Base-by-base conservation (phyloP, 2,888 invertebrate species). In the Ophion ellenae region DNA sequence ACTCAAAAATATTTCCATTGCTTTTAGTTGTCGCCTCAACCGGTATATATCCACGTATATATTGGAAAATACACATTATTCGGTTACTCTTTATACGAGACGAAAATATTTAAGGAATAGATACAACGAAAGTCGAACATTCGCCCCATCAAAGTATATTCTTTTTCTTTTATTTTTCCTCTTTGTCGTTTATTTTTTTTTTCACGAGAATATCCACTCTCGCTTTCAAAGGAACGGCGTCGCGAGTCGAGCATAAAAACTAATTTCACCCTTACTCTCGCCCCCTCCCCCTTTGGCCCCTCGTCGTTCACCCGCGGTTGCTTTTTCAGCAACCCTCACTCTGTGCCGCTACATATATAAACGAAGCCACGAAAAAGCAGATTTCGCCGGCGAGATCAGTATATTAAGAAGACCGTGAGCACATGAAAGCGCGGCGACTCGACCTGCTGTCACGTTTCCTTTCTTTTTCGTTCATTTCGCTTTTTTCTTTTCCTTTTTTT, bases 401-500 rank as follows among this genome's bases (percentile, higher is more conserved):
- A 74, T 85, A 85, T 85, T 80, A 83, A 78, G 85, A 59, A 85
- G 80, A 73, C 76, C 63, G 76, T 67, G 79, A 63, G 82, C 71
- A 76, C 83, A 80, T 74, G 83, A 83, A 85, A 83, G 73, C 70
- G 67, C 59, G 71, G 32, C 74, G 53, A 77, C 73, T 80, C 82
- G 63, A 74, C 76, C 67, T 69, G 47, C 47, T 47, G 80, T 76
- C 66, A 53, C 67, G 67, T 71, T 85, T 85, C 64, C 53, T 66
- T 71, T 61, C 63, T 57, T 71, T 79, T 57, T 78, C 57, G 59
- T 64, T 70, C 17, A 10, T 69, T 73, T 61, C 17, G 10, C 4
- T 59, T 36, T 53, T 11, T 63, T 74, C 40, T n/a, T n/a, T n/a
- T 75, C 24, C 66, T 66, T 53, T 20, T 69, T 63, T 17, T 20